Evolutionary conservation across 2,797 vertebrate species (phyloP).

Genomic region (Mormyrus proboscirostris): DNA sequence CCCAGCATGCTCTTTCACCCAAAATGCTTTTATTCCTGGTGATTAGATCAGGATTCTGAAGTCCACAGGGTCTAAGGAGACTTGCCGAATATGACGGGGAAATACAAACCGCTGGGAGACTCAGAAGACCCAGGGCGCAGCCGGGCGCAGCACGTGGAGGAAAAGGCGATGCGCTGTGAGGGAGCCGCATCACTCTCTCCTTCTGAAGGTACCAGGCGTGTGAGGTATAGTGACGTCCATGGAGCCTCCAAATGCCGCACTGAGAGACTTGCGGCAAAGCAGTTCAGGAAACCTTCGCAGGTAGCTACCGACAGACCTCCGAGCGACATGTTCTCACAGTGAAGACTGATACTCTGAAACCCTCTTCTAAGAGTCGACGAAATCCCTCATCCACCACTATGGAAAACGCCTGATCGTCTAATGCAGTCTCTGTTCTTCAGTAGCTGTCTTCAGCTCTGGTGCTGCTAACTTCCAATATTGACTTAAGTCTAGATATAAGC

Average conservation of each 20-base stretch:
- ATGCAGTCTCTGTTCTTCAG: background rate
- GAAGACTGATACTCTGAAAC: background rate
- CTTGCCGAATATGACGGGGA: background rate
- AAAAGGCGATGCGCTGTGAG: background rate
- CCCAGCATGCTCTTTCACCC: constrained; percentile 20
- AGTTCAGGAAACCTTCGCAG: background rate
- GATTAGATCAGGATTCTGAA: constrained; percentile 19
- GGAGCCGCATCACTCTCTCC: background rate
- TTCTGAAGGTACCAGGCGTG: background rate
- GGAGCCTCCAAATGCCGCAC: background rate
- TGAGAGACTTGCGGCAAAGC: background rate
- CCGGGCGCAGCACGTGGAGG: background rate
- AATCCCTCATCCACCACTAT: background rate
- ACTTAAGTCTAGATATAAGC: background rate
- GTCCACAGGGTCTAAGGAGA: background rate
- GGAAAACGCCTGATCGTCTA: background rate
- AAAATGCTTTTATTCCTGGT: constrained; percentile 24
- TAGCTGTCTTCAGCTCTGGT: background rate
- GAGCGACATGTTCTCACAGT: background rate
- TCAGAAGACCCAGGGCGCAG: background rate
- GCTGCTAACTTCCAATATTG: background rate
- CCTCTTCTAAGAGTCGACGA: background rate
- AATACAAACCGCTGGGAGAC: background rate
- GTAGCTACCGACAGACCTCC: background rate
- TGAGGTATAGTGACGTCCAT: background rate